Evolutionary conservation across 2,797 vertebrate genomes (phyloP), one percentile per base, ranked within the genome.

Genomic region (Platyrinchus mystaceus): DNA sequence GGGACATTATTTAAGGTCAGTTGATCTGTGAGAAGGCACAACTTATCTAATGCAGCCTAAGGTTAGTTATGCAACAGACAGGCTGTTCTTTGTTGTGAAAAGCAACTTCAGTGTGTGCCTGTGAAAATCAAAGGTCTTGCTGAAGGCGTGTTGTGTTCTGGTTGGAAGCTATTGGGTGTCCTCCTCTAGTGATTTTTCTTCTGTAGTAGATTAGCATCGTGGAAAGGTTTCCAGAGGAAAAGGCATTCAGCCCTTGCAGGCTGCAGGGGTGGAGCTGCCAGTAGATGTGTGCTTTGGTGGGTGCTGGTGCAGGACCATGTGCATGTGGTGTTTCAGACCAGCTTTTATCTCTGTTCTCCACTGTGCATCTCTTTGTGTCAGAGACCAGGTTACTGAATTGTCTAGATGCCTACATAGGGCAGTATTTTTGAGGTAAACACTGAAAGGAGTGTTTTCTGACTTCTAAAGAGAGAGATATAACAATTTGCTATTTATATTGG

Each of bases 1-100:
- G 91, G 85, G 92, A 95, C 89, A 90, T 96, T 97, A 96, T 96
- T 97, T 96, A 96, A 96, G 95, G 95, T 97, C 96, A 95, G 94
- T 96, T 96, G 96, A 94, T 96, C 89, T 90, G 92, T 90, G 89
- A 89, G 91, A 94, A 93, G 94, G 85, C 94, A 95, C 32, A 37
- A 81, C 94, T 95, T 95, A 95, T 80, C 92, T 97, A 96, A 92
- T 7, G 55, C 90, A 89, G 92, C 90, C 95, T 96, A 94, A 95
- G 92, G 94, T 97, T 95, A 97, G 81, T 97, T 97, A 95, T 75
- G 87, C 94, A 96, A 96, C 92, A 93, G 63, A 84, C 15, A 64
- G 85, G 84, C 87, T 90, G 89, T 49, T 93, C 91, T 96, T 95
- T 94, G 85, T 94, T 86, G 80, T 71, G 87, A 93, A 84, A 93